These are phyloP conservation scores for Luperina nickerlii DNA, from an alignment of 2,888 invertebrate genomes.

Conservation along the genomic window DNA sequence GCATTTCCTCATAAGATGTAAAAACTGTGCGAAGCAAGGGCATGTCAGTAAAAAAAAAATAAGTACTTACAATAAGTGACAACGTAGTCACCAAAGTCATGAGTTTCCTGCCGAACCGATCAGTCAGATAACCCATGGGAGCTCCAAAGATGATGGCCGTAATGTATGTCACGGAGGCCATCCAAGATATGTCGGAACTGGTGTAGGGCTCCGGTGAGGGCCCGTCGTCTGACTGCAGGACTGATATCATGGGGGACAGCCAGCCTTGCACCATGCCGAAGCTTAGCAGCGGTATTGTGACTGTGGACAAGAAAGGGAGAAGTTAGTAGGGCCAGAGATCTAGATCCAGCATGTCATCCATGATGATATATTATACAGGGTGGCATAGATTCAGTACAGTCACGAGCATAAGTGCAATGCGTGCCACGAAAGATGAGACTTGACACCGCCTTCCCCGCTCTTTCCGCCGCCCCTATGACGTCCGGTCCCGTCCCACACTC, in stretches of 20 bases:
- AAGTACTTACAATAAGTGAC: conserved; percentile 81
- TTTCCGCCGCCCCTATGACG: too few species aligned
- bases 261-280: conserved; percentile 89
- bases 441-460: too few species aligned
- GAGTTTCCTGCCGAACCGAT: conserved; percentile 83
- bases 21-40: neutral
- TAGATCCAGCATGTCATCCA: neutral
- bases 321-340: neutral
- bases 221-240: conserved; percentile 80
- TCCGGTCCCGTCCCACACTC: too few species aligned
- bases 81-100: conserved; percentile 85
- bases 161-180: conserved; percentile 86
- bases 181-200: conserved; percentile 84
- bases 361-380: neutral
- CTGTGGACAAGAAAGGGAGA: conserved; percentile 70
- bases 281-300: conserved; percentile 85
- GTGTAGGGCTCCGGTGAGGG: conserved; percentile 81
- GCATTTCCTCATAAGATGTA: too few species aligned
- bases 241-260: conserved; percentile 87
- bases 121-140: conserved; percentile 86
- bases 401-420: too few species aligned
- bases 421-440: too few species aligned
- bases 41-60: neutral
- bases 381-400: neutral
- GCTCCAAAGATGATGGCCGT: conserved; percentile 86